phyloP scores from a whole-genome alignment of 92 coral and sea anemone genomes.

The Epizoanthus illoricatus region DNA sequence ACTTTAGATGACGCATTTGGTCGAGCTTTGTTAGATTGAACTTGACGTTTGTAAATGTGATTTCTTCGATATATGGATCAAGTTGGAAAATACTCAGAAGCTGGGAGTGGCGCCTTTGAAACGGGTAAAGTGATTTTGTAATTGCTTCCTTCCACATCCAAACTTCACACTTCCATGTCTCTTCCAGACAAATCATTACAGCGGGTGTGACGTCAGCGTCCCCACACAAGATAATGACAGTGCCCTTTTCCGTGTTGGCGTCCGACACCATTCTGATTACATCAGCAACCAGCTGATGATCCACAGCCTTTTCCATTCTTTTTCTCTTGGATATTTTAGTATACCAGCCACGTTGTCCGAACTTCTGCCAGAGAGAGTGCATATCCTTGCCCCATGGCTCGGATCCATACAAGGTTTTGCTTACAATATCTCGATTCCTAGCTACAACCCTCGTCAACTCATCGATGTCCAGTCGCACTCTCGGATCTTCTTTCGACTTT shows the following conservation, averaged over 20 bases:
- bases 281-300: conserved; percentile 22
- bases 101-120: neutral
- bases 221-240: neutral
- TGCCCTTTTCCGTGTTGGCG: neutral
- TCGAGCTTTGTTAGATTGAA: conserved; percentile 7
- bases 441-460: neutral
- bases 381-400: neutral
- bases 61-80: neutral
- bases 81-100: neutral
- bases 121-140: neutral
- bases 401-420: conserved; percentile 22
- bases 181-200: neutral
- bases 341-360: neutral
- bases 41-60: neutral
- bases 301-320: conserved; percentile 4
- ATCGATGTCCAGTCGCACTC: conserved; percentile 11
- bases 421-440: neutral
- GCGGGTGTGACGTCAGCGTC: conserved; percentile 33
- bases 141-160: conserved; percentile 25
- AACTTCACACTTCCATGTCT: conserved; percentile 25
- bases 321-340: neutral
- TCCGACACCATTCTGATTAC: neutral
- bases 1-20: conserved; percentile 4
- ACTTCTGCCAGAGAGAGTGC: neutral
- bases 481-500: conserved; percentile 6